Evolutionary conservation across 2,888 invertebrate species (phyloP), one percentile per base, ranked within the genome.

Genomic region (Leptopilina syphax): DNA sequence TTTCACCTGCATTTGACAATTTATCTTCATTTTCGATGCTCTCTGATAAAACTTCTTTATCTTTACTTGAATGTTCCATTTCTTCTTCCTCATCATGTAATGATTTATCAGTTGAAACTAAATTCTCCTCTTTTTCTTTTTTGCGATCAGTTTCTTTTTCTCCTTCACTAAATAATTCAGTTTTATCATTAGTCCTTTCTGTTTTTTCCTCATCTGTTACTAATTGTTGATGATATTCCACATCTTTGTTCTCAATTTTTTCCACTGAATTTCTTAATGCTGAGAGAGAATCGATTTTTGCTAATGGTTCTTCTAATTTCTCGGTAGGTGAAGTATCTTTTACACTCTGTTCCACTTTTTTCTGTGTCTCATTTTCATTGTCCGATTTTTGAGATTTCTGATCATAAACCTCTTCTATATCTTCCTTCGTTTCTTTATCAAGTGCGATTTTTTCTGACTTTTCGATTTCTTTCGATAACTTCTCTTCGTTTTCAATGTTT

Each of bases 1-100:
- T 54, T 41, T 73, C 41, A 34, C 57, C 34, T 3, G n/a, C n/a
- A 57, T 57, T 34, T 34, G 8, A 12, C 3, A 41, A 27, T 73
- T 57, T 34, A 7, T 34, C 57, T 73, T 41, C 13, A 27, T 44
- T 50, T 63, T 65, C 78, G 5, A 0, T 54, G 18, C 44, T 63
- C 34, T 50, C 65, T 8, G n/a, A 12, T 27, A 65, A 6, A 47
- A 47, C 24, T 50, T 47, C 47, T 0, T 47, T 76, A 12, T 8
- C 66, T 10, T 65, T 50, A 47, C 60, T 66, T 76, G n/a, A 13
- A 18, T 76, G 63, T 66, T 80, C 77, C 0, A 68, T 70, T 65
- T 80, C 65, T 47, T 79, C 65, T 60, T 70, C 24, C 13, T 41
- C 47, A 68, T 60, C 18, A 47, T 47, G 78, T 44, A 54, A 50